A percentile compares a stretch with the other conserved stretches of the same genome.
These are phyloP conservation scores for Lepilemur septentrionalis DNA, from an alignment of 2,797 vertebrate genomes.

Conservation along the genomic window DNA sequence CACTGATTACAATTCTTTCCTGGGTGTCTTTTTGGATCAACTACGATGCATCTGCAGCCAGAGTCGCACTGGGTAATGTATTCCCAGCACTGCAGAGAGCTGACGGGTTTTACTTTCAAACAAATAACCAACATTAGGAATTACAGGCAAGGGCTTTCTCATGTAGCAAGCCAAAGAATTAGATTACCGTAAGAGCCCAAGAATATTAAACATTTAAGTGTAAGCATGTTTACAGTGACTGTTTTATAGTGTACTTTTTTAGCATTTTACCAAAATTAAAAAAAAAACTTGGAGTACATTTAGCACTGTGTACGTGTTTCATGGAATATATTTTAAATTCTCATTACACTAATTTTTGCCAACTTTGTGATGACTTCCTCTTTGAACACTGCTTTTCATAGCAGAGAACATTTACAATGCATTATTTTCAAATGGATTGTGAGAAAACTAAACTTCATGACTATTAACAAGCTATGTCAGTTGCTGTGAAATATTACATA, in stretches of 20 bases:
- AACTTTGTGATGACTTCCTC: neutral
- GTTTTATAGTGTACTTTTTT: neutral
- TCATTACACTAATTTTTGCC: neutral
- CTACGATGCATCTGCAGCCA: conserved; percentile 96
- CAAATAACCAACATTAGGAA: neutral
- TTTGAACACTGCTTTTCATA: conserved; percentile 16
- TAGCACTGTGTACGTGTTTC: neutral
- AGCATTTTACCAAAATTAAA: neutral
- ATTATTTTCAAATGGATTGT: conserved; percentile 24
- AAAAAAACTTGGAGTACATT: neutral
- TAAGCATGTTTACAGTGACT: neutral
- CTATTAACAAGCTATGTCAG: neutral
- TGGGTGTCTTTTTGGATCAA: conserved; percentile 99
- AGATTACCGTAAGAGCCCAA: neutral
- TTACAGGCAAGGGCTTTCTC: neutral
- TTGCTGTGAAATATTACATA: neutral
- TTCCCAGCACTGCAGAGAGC: neutral
- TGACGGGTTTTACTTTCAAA: neutral
- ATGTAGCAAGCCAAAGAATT: neutral
- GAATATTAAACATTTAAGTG: neutral
- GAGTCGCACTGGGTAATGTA: conserved; percentile 93
- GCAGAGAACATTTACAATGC: neutral
- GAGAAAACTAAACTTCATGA: neutral
- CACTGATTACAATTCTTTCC: conserved; percentile 94
- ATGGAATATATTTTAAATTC: neutral